Conservation (phyloP, 2,113 vertebrate genomes). For the Rhinopomastus cyanomelas region DNA sequence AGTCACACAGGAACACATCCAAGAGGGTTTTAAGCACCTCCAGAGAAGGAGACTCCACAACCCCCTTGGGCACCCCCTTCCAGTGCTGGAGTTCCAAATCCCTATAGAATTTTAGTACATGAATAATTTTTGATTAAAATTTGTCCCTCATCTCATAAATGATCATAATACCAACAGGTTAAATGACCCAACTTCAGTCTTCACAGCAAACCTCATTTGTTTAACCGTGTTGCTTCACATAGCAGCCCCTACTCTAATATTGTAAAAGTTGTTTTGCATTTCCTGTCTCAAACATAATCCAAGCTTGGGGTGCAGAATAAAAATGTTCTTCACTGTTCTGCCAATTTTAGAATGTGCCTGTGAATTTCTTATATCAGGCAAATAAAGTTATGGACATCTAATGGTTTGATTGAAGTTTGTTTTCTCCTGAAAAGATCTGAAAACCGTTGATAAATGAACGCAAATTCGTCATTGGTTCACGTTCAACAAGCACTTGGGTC, state of each 20-base stretch:
- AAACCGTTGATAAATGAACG: background rate
- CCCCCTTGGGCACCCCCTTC: too few relatives aligned
- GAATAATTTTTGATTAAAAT: background rate
- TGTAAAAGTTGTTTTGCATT: background rate
- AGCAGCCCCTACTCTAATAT: background rate
- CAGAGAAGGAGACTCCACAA: too few relatives aligned
- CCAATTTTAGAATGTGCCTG: background rate
- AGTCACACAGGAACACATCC: too few relatives aligned
- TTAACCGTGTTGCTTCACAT: background rate
- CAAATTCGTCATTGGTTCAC: background rate
- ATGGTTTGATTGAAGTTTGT: background rate
- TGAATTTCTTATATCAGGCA: background rate
- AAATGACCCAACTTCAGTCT: background rate
- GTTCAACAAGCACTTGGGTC: constrained; percentile 34
- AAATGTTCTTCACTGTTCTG: background rate
- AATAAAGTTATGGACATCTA: background rate
- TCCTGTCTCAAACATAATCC: background rate
- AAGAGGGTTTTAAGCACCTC: too few relatives aligned
- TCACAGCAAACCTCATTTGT: background rate
- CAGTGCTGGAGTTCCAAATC: background rate
- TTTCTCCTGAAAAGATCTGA: background rate
- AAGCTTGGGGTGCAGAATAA: background rate
- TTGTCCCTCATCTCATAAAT: background rate
- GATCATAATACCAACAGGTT: background rate
- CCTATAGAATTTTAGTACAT: background rate